Evolutionary conservation across 2,113 vertebrate genomes (phyloP), one percentile per base, ranked within the genome.

Genomic region (Microcebus jonahi): DNA sequence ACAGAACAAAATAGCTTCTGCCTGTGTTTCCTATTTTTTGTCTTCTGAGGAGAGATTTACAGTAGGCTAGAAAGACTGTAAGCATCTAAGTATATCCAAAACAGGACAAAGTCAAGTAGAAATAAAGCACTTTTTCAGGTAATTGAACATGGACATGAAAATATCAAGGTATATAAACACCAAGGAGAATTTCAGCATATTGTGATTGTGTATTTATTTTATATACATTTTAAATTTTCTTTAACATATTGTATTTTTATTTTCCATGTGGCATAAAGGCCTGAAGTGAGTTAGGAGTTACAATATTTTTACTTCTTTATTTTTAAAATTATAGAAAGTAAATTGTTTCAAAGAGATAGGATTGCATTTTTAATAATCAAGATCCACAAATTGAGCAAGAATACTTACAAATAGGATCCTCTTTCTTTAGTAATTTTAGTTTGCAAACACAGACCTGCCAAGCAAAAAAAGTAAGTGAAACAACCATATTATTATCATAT

Each of bases 81-180:
- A 89, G 57, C 79, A 68, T 75, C 55, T 53, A 39, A 83, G 42
- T 59, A 14, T 86, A 80, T 8, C 31, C 31, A 93, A 29, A 45
- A 75, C 17, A 76, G 34, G 20, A 76, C 68, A 86, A 84, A 82
- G 45, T 59, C 6, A 88, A 93, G 57, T 79, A 50, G 59, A 95
- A 96, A 89, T 83, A 68, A 88, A 93, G 79, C 25, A 86, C 39
- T 97, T 97, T 95, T 89, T 88, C 75, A 76, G 83, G 36, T 87
- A 75, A 95, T 96, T 96, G 89, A 83, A 68, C 55, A 39, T 93
- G 14, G 20, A 93, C 73, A 14, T 89, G 79, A 90, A 91, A 94
- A 91, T 91, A 63, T 57, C 17, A 13, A 77, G 29, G 91, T 94
- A 50, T 21, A 17, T 83, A 96, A 96, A 93, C 79, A 80, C 48